Conservation (phyloP, 2,113 vertebrate species). For the Rhegmatorhina hoffmannsi region DNA sequence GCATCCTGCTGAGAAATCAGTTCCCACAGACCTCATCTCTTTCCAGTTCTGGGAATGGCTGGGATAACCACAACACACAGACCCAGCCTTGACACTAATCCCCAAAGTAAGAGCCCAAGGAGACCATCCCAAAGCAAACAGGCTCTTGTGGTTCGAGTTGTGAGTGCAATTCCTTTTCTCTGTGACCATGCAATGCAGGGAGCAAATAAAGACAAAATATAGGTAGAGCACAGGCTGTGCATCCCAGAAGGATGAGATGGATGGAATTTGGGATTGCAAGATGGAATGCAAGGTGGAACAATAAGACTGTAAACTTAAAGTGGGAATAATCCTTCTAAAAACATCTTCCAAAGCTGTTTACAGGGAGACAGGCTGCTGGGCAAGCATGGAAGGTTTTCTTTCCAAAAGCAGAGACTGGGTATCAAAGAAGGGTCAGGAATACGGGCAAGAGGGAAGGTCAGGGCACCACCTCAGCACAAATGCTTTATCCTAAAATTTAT, state of each 20-base stretch:
- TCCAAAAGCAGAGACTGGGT: not conserved
- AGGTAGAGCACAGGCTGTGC: not conserved
- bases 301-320: not conserved
- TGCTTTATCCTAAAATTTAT: not conserved
- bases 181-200: accelerated
- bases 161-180: not conserved
- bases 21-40: not conserved
- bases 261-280: not conserved
- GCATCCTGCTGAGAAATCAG: not conserved
- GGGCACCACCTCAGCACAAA: not conserved
- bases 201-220: not conserved
- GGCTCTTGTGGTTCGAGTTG: not conserved
- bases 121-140: not conserved
- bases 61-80: not conserved
- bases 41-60: not conserved
- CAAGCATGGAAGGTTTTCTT: not conserved
- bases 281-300: not conserved
- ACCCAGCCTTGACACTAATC: not conserved
- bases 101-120: not conserved
- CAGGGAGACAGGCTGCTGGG: not conserved
- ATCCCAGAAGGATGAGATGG: not conserved
- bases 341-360: not conserved
- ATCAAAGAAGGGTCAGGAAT: not conserved
- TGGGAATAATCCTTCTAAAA: not conserved
- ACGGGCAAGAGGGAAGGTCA: accelerated